Evolutionary conservation across 2,888 invertebrate genomes (phyloP).

Genomic region (Hemicrepidius hirtus): DNA sequence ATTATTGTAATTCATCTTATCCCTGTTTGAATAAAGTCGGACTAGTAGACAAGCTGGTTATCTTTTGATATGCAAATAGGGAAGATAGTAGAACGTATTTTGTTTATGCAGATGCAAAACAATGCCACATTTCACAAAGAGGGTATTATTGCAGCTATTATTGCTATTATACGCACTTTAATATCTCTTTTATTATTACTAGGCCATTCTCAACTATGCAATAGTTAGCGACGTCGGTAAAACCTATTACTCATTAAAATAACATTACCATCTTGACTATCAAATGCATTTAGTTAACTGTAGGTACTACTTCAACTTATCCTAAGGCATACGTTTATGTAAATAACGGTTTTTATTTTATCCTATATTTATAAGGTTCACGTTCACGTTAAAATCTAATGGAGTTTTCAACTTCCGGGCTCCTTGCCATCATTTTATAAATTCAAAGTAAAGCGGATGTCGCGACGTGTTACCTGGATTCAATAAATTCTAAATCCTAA

Average conservation of each 20-base stretch:
- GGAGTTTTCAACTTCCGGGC: background rate
- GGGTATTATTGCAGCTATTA: no score
- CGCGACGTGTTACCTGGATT: slow-evolving; percentile 30
- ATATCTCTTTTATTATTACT: no score
- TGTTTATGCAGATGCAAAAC: background rate
- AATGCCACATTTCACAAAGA: no score
- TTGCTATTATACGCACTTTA: no score
- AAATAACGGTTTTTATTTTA: no score
- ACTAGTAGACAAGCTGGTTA: slow-evolving; percentile 18
- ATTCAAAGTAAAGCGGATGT: slow-evolving; percentile 7
- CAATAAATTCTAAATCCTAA: slow-evolving; percentile 37
- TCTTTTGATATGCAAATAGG: slow-evolving; percentile 28
- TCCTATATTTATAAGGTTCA: no score
- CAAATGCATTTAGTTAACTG: no score
- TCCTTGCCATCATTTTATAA: background rate
- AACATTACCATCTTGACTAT: no score
- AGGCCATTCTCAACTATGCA: no score
- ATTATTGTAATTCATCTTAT: slow-evolving; percentile 65
- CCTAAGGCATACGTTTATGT: background rate
- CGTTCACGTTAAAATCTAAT: no score
- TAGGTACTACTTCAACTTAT: background rate
- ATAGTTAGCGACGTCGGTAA: no score
- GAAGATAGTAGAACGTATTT: background rate
- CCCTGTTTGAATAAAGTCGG: slow-evolving; percentile 33
- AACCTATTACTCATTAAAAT: no score